phyloP scores from a whole-genome alignment of 2,113 vertebrate genomes.

The Pongo abelii region DNA sequence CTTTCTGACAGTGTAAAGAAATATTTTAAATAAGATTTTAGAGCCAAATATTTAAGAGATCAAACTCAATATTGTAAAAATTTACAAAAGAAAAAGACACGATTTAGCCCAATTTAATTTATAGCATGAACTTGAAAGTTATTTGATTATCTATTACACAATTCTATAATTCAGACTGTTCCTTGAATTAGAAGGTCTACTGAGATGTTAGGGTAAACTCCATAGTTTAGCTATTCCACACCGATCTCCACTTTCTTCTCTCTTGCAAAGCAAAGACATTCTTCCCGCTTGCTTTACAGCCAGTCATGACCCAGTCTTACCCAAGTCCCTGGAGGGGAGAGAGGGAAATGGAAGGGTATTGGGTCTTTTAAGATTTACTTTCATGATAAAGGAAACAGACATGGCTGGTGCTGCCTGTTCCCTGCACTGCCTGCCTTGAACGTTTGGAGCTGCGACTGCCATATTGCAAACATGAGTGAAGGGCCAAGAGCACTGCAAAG shows the following conservation, averaged over 20 bases:
- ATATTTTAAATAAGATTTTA: constrained; percentile 26
- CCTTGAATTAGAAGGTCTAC: not conserved
- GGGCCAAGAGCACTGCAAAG: not conserved
- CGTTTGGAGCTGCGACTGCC: not conserved
- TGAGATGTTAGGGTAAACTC: not conserved
- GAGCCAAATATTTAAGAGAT: not conserved
- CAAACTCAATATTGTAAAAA: not conserved
- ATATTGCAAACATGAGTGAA: not conserved
- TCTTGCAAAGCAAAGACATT: not conserved
- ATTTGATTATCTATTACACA: not conserved
- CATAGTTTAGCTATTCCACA: not conserved
- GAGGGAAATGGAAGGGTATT: not conserved
- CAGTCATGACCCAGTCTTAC: not conserved
- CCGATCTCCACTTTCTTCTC: not conserved
- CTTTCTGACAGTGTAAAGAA: not conserved
- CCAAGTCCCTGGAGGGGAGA: not conserved
- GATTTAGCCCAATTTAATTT: not conserved
- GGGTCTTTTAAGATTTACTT: not conserved
- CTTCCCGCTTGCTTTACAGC: not conserved
- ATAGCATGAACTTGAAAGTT: not conserved
- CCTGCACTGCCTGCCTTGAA: not conserved
- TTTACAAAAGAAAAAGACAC: not conserved
- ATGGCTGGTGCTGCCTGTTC: not conserved
- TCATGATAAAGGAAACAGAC: not conserved
- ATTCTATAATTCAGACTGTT: not conserved